Conservation (phyloP, 2,797 vertebrate species). For the Arvicola amphibius region DNA sequence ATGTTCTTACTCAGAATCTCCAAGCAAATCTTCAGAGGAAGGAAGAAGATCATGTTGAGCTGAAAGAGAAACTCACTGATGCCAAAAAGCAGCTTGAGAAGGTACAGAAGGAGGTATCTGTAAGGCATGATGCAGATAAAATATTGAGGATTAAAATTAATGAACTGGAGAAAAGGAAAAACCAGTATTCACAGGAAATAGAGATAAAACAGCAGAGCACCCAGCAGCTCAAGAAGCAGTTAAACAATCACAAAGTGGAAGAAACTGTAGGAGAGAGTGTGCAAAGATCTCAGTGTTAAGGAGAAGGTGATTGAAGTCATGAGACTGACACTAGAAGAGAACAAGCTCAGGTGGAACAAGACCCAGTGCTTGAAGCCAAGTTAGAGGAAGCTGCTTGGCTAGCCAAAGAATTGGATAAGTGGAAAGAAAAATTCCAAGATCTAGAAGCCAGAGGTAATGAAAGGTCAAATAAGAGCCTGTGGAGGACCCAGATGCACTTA, state of each 20-base stretch:
- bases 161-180: conserved; percentile 87
- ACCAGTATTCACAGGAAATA: conserved; percentile 84
- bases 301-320: conserved; percentile 92
- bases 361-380: conserved; percentile 90
- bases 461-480: conserved; percentile 64
- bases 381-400: conserved; percentile 88
- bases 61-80: conserved; percentile 94
- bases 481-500: conserved; percentile 77
- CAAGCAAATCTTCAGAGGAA: conserved; percentile 89
- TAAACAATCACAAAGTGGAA: conserved; percentile 86
- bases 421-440: conserved; percentile 85
- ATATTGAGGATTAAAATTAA: conserved; percentile 83
- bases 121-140: conserved; percentile 87
- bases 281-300: conserved; percentile 90
- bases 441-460: conserved; percentile 69
- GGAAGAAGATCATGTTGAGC: conserved; percentile 91
- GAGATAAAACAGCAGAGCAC: conserved; percentile 87
- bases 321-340: conserved; percentile 92
- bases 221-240: conserved; percentile 89
- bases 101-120: conserved; percentile 92
- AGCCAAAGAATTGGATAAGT: conserved; percentile 89
- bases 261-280: conserved; percentile 88
- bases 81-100: conserved; percentile 97
- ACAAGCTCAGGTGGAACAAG: conserved; percentile 94
- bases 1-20: conserved; percentile 83